These are phyloP conservation scores for Zaprionus inermis DNA, from an alignment of 1,140 invertebrate species.

Conservation along the genomic window DNA sequence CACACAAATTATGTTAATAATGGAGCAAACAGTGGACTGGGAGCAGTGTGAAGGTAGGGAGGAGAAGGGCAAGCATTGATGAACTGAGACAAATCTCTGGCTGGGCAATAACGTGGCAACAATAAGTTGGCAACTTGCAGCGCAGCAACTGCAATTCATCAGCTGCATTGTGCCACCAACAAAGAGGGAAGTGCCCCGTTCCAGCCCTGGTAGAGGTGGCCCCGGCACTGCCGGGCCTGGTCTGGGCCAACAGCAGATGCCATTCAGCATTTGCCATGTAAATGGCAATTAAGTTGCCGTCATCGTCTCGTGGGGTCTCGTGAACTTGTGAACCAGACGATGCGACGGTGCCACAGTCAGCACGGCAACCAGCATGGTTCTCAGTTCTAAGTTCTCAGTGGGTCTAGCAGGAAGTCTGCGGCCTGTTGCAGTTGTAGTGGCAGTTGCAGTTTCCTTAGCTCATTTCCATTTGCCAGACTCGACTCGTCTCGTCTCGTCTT, in stretches of 20 bases:
- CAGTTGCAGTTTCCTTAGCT: conserved; percentile 43
- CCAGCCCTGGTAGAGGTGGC: neutral
- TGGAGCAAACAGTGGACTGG: neutral
- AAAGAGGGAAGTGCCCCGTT: conserved; percentile 42
- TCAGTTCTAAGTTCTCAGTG: neutral
- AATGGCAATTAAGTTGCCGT: conserved; percentile 82
- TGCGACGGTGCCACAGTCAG: conserved; percentile 26
- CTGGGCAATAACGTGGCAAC: conserved; percentile 11
- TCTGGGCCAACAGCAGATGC: conserved; percentile 51
- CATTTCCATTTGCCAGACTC: conserved; percentile 67
- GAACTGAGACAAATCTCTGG: conserved; percentile 61
- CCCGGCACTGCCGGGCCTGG: neutral
- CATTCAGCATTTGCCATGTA: conserved; percentile 65
- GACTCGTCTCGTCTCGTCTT: neutral
- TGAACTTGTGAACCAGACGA: conserved; percentile 67
- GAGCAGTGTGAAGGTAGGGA: neutral
- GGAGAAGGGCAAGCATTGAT: neutral
- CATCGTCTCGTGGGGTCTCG: conserved; percentile 71
- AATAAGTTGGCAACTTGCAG: conserved; percentile 23
- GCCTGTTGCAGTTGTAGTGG: conserved; percentile 9
- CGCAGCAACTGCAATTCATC: conserved; percentile 58
- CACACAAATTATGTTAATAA: conserved; percentile 62
- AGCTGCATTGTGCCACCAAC: conserved; percentile 74
- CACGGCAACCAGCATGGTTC: conserved; percentile 3
- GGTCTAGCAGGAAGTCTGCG: conserved; percentile 63